A percentile compares a stretch with the other conserved stretches of the same genome.
phyloP scores from a whole-genome alignment of 2,888 invertebrate genomes.

The Trachelus tabidus region DNA sequence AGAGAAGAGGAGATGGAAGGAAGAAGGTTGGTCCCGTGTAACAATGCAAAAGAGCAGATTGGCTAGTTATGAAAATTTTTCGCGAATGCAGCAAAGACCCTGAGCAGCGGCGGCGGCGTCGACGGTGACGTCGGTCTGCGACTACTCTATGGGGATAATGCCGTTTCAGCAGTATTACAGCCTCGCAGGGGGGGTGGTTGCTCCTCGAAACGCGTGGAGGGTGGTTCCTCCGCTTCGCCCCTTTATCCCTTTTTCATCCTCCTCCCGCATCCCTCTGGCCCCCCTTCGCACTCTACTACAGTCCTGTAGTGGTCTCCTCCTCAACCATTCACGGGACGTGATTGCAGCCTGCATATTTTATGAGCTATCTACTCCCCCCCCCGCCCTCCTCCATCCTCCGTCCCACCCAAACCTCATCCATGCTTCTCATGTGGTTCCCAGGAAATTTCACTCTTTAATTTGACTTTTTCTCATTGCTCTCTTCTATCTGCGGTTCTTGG shows the following conservation, averaged over 20 bases:
- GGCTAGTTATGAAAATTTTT: constrained; percentile 51
- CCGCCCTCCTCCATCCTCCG: constrained; percentile 18
- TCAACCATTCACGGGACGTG: constrained; percentile 52
- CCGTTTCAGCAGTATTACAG: constrained; percentile 44
- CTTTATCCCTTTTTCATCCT: constrained; percentile 12
- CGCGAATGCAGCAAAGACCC: constrained; percentile 34
- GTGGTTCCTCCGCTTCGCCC: constrained; percentile 13
- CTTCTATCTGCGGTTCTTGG: not conserved
- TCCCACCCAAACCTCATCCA: not conserved
- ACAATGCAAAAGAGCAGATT: constrained; percentile 22
- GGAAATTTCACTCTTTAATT: not conserved
- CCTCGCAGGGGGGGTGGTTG: constrained; percentile 17
- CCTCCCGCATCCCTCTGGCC: constrained; percentile 4
- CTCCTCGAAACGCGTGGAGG: constrained; percentile 32
- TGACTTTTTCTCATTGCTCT: not conserved
- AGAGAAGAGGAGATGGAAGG: not conserved
- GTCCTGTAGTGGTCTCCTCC: not conserved
- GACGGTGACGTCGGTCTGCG: constrained; percentile 10
- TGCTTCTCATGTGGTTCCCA: not conserved
- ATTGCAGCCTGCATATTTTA: constrained; percentile 59
- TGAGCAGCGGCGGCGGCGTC: constrained; percentile 18
- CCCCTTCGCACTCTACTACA: constrained; percentile 7
- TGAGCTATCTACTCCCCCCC: constrained; percentile 36
- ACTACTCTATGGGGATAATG: constrained; percentile 22
- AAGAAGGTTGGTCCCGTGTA: not conserved